phyloP scores from a whole-genome alignment of 1,140 invertebrate genomes.

The Eupeodes corollae region DNA sequence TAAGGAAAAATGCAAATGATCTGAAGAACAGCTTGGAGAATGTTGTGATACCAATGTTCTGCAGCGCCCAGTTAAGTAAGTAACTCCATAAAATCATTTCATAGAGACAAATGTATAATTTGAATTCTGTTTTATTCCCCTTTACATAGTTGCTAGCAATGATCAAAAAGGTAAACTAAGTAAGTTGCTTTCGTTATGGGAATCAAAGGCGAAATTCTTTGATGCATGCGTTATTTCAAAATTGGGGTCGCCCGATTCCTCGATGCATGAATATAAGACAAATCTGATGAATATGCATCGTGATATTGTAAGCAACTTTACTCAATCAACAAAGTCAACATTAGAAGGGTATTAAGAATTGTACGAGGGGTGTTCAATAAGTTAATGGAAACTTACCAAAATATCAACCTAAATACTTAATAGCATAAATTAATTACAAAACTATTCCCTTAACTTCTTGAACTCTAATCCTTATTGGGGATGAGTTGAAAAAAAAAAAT shows the following conservation, averaged over 20 bases:
- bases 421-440: too few species aligned
- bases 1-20: conserved; percentile 85
- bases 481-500: neutral
- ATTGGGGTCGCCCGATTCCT: conserved; percentile 62
- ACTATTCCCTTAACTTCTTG: too few species aligned
- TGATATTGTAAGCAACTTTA: conserved; percentile 60
- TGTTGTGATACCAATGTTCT: conserved; percentile 94
- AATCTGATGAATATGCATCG: conserved; percentile 68
- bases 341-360: conserved; percentile 51
- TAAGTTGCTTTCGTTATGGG: conserved; percentile 88
- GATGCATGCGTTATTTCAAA: conserved; percentile 72
- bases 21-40: conserved; percentile 83
- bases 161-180: conserved; percentile 82
- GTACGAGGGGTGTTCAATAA: too few species aligned
- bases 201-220: conserved; percentile 92
- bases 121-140: conserved; percentile 2
- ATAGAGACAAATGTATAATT: conserved; percentile 2
- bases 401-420: too few species aligned
- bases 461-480: too few species aligned
- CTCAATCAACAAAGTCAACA: conserved; percentile 59
- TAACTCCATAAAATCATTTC: conserved; percentile 17
- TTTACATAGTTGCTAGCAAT: conserved; percentile 55
- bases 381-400: too few species aligned
- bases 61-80: conserved; percentile 67
- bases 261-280: conserved; percentile 75